Evolutionary conservation across 2,113 vertebrate species (phyloP).

Genomic region (Ivindomyrus marchei): DNA sequence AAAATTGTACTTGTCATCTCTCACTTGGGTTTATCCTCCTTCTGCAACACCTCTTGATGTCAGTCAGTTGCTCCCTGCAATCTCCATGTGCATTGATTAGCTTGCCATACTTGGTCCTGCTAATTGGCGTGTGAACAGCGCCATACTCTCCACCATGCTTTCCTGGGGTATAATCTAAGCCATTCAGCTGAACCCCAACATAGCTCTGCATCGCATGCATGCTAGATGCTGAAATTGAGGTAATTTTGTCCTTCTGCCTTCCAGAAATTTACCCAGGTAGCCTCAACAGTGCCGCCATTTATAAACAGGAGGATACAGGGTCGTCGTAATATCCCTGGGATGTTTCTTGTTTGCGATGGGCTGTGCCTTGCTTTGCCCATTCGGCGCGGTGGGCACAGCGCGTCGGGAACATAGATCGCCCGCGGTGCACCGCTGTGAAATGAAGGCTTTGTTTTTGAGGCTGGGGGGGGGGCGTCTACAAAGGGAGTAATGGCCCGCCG

Average conservation of each 20-base stretch:
- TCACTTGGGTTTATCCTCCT: background rate
- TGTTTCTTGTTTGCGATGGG: background rate
- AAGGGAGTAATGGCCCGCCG: conserved; percentile 24
- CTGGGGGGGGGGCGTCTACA: conserved; percentile 30
- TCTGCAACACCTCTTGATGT: background rate
- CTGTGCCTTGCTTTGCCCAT: background rate
- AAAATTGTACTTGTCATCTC: conserved; percentile 1
- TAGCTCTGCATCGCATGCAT: background rate
- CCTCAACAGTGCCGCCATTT: background rate
- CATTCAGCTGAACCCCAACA: background rate
- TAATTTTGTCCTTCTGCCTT: background rate
- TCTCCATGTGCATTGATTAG: background rate
- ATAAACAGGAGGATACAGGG: background rate
- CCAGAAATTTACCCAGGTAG: background rate
- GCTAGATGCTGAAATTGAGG: background rate
- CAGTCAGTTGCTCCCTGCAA: background rate
- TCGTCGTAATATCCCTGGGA: background rate
- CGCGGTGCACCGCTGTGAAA: background rate
- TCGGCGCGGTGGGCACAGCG: background rate
- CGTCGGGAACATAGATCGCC: background rate
- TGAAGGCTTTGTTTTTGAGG: conserved; percentile 21
- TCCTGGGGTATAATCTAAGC: background rate
- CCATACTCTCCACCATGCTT: background rate
- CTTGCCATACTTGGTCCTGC: background rate
- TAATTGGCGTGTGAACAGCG: background rate